Conservation (phyloP, 2,888 invertebrate species). For the Euplexia lucipara region DNA sequence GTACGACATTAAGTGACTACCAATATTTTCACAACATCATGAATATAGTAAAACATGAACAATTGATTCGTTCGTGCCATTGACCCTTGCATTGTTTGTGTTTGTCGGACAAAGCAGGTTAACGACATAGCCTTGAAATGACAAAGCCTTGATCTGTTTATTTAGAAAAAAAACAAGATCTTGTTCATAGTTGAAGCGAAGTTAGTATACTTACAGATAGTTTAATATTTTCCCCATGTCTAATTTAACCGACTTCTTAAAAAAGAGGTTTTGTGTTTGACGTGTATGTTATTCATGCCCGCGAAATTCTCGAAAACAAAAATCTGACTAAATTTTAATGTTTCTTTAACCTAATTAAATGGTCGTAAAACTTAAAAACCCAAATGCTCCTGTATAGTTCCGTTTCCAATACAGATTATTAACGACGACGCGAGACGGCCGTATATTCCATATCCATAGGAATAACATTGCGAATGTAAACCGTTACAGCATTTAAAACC, state of each 20-base stretch:
- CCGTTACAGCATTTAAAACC: constrained; percentile 41
- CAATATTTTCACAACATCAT: neutral
- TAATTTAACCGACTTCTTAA: neutral
- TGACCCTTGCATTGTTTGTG: constrained; percentile 36
- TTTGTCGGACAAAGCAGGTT: constrained; percentile 11
- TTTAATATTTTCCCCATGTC: neutral
- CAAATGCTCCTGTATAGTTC: constrained; percentile 41
- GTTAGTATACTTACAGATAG: neutral
- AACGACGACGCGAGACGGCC: constrained; percentile 66
- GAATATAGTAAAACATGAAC: neutral
- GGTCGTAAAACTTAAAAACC: constrained; percentile 25
- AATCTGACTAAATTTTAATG: neutral
- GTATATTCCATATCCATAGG: constrained; percentile 20
- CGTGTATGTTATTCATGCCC: neutral
- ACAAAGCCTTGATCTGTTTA: constrained; percentile 14
- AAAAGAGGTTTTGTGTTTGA: neutral
- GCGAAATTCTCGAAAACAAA: neutral
- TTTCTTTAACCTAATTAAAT: neutral
- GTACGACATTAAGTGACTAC: too few relatives aligned
- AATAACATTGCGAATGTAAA: constrained; percentile 64
- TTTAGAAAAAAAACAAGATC: neutral
- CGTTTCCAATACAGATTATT: constrained; percentile 36
- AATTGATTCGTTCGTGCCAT: constrained; percentile 11
- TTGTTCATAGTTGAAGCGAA: neutral
- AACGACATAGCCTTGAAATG: constrained; percentile 29